Percentiles rank a stretch among this genome's conserved stretches.
Conservation (phyloP, 2,797 vertebrate genomes). For the Bryconaethiops microstoma region DNA sequence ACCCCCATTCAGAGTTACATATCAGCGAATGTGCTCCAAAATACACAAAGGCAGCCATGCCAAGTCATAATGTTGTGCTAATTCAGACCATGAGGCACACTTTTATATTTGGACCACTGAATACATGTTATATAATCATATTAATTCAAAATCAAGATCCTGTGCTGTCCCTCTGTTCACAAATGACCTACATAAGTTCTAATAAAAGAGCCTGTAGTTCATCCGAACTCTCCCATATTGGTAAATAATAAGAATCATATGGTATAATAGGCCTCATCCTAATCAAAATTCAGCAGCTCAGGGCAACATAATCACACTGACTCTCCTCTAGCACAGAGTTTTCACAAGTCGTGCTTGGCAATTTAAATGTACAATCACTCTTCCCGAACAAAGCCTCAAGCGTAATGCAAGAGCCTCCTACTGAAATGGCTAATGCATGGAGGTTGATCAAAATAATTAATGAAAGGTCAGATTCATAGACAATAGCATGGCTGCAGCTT, state of each 20-base stretch:
- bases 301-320: slow-evolving; percentile 78
- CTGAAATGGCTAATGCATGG: slow-evolving; percentile 29
- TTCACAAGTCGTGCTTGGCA: slow-evolving; percentile 52
- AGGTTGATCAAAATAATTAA: slow-evolving; percentile 52
- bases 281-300: slow-evolving; percentile 77
- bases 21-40: slow-evolving; percentile 55
- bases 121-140: slow-evolving; percentile 74
- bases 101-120: slow-evolving; percentile 58
- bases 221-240: slow-evolving; percentile 76
- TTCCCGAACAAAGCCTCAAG: slow-evolving; percentile 66
- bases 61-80: slow-evolving; percentile 78
- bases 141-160: slow-evolving; percentile 73
- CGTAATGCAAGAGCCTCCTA: slow-evolving; percentile 56
- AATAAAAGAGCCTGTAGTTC: slow-evolving; percentile 79
- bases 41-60: slow-evolving; percentile 72
- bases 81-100: slow-evolving; percentile 65
- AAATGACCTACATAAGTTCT: slow-evolving; percentile 69
- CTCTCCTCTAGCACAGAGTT: slow-evolving; percentile 52
- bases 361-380: slow-evolving; percentile 58
- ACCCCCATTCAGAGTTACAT: slow-evolving; percentile 62
- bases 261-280: slow-evolving; percentile 74
- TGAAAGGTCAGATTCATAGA: slow-evolving; percentile 63
- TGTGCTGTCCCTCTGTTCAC: slow-evolving; percentile 62
- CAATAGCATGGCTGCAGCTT: slow-evolving; percentile 19
- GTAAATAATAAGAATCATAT: slow-evolving; percentile 84